Evolutionary conservation across 2,888 invertebrate species (phyloP), one percentile per base, ranked within the genome.

Genomic region (Dexiosoma caninum): DNA sequence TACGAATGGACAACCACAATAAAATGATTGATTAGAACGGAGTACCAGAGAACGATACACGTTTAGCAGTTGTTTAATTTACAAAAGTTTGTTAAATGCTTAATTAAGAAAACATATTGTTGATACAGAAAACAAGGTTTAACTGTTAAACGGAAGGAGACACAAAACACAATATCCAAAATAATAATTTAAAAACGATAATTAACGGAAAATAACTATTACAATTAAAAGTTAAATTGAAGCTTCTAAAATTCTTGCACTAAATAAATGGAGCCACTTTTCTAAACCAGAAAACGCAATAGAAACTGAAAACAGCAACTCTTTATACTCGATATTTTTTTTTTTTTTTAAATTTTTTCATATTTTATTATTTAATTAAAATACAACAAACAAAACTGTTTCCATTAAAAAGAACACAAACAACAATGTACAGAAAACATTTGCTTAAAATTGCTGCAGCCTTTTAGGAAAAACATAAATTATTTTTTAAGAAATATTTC

Each of bases 181-280:
- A 59, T 32, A 27, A 74, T n/a, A 62, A 62, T 16, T 7, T 32
- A 21, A 60, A 40, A 49, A 12, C 16, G 6, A 57, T 14, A 37
- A n/a, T 16, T 12, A 44, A 23, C 2, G 16, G 35, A 30, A 44
- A 59, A 14, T 12, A 67, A 64, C 9, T 42, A 49, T 32, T 51
- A 27, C 19, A 51, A 64, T 9, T 46, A 44, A 78, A 42, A 55
- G n/a, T 53, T 3, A 12, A 69, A 62, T 74, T 57, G 42, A 78
- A 78, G 78, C 78, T 46, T 62, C 67, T 74, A 78, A 69, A 35
- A 37, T 74, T 57, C 51, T 62, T 74, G 67, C 78, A 76, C 75
- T 76, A 76, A 76, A 69, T 46, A 57, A 40, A 40, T 44, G 51
- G 60, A 76, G 76, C 76, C 76, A 60, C 67, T 76, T 69, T 69